Evolutionary conservation across 1,140 invertebrate species (phyloP).

Genomic region (Cherax quadricarinatus): DNA sequence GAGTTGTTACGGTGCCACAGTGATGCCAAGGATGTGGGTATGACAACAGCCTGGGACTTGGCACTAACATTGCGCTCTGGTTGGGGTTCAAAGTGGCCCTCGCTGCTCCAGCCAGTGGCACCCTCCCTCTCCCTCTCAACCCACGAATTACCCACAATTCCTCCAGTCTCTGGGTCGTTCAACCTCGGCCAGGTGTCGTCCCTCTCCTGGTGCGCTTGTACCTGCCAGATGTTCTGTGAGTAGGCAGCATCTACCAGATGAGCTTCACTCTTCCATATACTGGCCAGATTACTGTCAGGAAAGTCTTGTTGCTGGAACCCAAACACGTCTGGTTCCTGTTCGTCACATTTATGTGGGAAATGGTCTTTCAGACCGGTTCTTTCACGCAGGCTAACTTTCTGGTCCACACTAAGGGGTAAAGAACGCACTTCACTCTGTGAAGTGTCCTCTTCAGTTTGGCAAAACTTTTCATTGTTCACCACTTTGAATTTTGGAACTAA

Average conservation of each 20-base stretch:
- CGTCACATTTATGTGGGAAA: conserved; percentile 9
- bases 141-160: conserved; percentile 21
- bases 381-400: not conserved
- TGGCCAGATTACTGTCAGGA: conserved; percentile 54
- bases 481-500: conserved; percentile 80
- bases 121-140: conserved; percentile 44
- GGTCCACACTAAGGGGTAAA: conserved; percentile 1
- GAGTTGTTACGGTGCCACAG: conserved; percentile 44
- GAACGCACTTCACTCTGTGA: not conserved
- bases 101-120: conserved; percentile 59
- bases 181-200: conserved; percentile 33
- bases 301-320: conserved; percentile 65
- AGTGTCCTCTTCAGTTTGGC: conserved; percentile 79
- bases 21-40: conserved; percentile 53
- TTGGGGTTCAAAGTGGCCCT: conserved; percentile 42
- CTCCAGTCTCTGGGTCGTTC: conserved; percentile 1
- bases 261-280: conserved; percentile 45
- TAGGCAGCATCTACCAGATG: not conserved
- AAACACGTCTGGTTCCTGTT: conserved; percentile 68
- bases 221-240: conserved; percentile 48
- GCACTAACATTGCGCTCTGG: not conserved
- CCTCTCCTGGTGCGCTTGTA: conserved; percentile 6
- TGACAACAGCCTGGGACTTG: conserved; percentile 45
- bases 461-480: conserved; percentile 80
- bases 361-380: not conserved